Conservation (phyloP, 2,113 vertebrate genomes). For the Columbina picui region DNA sequence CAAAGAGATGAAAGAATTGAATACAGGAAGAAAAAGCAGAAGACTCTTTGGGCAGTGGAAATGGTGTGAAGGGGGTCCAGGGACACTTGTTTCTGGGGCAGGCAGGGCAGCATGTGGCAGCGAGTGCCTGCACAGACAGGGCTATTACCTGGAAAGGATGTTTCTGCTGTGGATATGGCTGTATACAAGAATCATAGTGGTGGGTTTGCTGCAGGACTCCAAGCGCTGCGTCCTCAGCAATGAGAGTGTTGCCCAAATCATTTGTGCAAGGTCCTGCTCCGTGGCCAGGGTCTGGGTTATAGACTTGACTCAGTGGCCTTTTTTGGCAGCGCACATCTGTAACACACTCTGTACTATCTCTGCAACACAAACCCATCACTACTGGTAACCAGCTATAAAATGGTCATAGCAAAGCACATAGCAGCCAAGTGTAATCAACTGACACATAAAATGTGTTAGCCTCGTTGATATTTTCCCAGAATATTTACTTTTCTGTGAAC, state of each 20-base stretch:
- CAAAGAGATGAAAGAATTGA: not conserved
- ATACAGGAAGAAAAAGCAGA: not conserved
- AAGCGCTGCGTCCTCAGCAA: accelerated
- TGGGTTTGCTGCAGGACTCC: not conserved
- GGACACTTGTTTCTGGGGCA: not conserved
- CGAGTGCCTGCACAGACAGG: accelerated
- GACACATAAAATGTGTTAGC: not conserved
- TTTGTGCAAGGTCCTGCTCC: accelerated
- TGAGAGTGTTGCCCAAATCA: not conserved
- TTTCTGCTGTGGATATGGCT: accelerated
- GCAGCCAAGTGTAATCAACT: not conserved
- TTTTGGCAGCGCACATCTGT: not conserved
- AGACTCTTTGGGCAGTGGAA: not conserved
- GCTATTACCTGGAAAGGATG: not conserved
- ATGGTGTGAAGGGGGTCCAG: too few relatives aligned
- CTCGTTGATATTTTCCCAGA: not conserved
- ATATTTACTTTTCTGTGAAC: not conserved
- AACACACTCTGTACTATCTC: accelerated
- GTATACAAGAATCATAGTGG: not conserved
- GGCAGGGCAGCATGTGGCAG: not conserved
- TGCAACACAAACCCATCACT: accelerated
- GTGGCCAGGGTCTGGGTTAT: not conserved
- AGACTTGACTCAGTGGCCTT: not conserved
- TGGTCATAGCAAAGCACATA: accelerated
- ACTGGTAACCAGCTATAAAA: not conserved